These are phyloP conservation scores for Benthosema pterotum DNA, from an alignment of 2,797 vertebrate species.

Conservation along the genomic window DNA sequence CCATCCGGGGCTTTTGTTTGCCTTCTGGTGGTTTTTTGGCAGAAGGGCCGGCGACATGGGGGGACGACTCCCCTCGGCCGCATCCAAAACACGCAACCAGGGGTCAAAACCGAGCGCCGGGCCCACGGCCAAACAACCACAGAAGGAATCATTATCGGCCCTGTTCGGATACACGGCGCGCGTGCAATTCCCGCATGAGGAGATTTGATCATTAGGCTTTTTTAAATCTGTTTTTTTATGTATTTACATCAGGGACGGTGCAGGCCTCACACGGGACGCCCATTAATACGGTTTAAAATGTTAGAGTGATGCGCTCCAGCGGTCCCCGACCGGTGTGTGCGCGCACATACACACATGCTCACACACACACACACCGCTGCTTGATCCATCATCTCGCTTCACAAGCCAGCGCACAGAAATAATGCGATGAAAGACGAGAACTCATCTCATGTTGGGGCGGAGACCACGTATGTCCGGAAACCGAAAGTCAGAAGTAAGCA, in stretches of 20 bases:
- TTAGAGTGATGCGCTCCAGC: conserved; percentile 54
- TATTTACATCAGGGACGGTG: conserved; percentile 38
- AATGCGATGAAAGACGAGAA: not conserved
- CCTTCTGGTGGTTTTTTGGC: conserved; percentile 23
- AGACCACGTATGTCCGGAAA: too few relatives aligned
- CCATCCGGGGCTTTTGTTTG: conserved; percentile 39
- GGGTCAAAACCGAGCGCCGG: conserved; percentile 21
- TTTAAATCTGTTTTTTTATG: conserved; percentile 13
- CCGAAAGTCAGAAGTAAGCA: too few relatives aligned
- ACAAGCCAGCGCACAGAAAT: conserved; percentile 13
- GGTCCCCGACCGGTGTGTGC: conserved; percentile 15
- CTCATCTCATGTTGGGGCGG: too few relatives aligned
- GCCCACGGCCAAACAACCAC: conserved; percentile 28
- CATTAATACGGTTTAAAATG: conserved; percentile 54
- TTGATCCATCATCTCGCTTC: conserved; percentile 45
- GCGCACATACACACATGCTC: too few relatives aligned
- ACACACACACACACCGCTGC: too few relatives aligned
- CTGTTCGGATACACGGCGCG: conserved; percentile 40
- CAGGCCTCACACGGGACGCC: conserved; percentile 33
- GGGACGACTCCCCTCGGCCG: conserved; percentile 21
- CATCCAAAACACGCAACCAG: conserved; percentile 22
- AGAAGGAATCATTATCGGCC: conserved; percentile 51
- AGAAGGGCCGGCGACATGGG: conserved; percentile 19
- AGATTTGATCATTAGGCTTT: conserved; percentile 28
- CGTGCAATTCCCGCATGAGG: conserved; percentile 40